These are phyloP conservation scores for Palythoa grandiflora DNA, from an alignment of 92 coral and sea anemone species.

Conservation along the genomic window DNA sequence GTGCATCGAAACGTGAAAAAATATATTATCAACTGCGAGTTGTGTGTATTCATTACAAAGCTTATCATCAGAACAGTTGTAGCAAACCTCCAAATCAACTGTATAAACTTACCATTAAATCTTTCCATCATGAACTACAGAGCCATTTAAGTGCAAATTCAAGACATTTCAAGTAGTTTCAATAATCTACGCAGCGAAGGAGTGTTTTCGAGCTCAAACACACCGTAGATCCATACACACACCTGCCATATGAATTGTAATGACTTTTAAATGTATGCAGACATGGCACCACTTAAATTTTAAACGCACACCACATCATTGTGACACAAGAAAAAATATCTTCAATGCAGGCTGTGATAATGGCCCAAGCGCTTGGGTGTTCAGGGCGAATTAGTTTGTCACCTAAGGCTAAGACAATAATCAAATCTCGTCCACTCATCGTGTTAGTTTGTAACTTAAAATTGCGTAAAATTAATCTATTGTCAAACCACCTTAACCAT, in stretches of 20 bases:
- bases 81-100: constrained; percentile 14
- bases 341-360: constrained; percentile 11
- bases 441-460: constrained; percentile 26
- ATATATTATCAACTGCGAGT: not conserved
- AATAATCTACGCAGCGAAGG: not conserved
- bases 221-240: constrained; percentile 52
- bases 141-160: not conserved
- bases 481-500: constrained; percentile 44
- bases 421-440: not conserved
- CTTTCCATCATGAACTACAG: constrained; percentile 10
- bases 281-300: constrained; percentile 53
- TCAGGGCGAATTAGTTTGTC: constrained; percentile 13
- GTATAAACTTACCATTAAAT: constrained; percentile 17
- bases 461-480: constrained; percentile 46
- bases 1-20: not conserved
- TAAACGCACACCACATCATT: constrained; percentile 47
- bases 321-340: constrained; percentile 17
- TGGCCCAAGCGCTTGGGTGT: constrained; percentile 4
- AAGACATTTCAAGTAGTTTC: not conserved
- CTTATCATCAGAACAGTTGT: constrained; percentile 5
- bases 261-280: constrained; percentile 85
- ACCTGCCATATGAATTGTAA: constrained; percentile 80
- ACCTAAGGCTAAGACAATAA: constrained; percentile 18
- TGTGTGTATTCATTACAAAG: constrained; percentile 27
- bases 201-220: constrained; percentile 3